Evolutionary conservation across 2,888 invertebrate species (phyloP), one percentile per base, ranked within the genome.

Genomic region (Melanophora roralis): DNA sequence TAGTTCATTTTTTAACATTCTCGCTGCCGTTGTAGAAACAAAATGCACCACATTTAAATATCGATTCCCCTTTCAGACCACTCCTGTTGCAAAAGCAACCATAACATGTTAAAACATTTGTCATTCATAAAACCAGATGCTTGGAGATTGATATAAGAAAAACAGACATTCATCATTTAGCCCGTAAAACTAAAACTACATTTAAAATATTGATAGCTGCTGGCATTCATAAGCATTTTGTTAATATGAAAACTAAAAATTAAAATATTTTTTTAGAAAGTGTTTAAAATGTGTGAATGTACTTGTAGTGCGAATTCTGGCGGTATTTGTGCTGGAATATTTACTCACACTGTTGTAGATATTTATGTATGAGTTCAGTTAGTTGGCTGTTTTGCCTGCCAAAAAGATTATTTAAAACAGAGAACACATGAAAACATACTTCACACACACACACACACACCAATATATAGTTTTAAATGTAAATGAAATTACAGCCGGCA

Each of bases 391-490:
- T 38, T 65, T 72, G 81, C 68, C 78, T 78, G 81, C 73, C 68
- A 77, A 73, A 69, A 82, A 38, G 76, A 76, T 78, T 81, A 74
- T 83, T 78, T 80, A 36, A 81, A 82, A 82, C 81, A n/a, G n/a
- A n/a, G n/a, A n/a, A n/a, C n/a, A n/a, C n/a, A n/a, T n/a, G n/a
- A n/a, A n/a, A n/a, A n/a, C n/a, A 80, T 80, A 75, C 78, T 73
- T 21, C 67, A 45, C 2, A 40, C 32, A 9, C 11, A 40, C 21
- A 11, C 7, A 23, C 21, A 32, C 14, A 19, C n/a, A 7, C 16
- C 12, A 14, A 47, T 57, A 72, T 76, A 81, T 82, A 83, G 80
- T 83, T 84, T 82, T 82, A 84, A 84, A 84, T 81, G 81, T 78
- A 81, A 84, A 82, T 81, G 82, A 81, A 84, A 83, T 84, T 83